These are phyloP conservation scores for Calyptomena viridis DNA, from an alignment of 2,113 vertebrate species.

Conservation along the genomic window DNA sequence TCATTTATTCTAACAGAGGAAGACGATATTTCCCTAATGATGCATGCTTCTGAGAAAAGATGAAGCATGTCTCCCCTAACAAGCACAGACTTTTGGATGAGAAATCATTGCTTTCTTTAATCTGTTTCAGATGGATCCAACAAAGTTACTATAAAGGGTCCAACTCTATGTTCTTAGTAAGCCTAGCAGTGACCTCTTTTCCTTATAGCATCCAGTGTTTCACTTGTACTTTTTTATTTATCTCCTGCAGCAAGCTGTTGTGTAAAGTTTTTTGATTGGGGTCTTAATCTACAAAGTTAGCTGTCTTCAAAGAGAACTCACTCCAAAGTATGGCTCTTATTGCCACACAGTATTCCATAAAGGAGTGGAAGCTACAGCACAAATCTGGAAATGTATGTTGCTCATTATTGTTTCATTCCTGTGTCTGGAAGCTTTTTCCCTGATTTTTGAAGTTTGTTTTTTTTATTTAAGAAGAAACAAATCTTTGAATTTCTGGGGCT, in stretches of 20 bases:
- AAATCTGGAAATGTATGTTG: neutral
- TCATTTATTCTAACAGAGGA: slow-evolving; percentile 11
- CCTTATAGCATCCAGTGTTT: neutral
- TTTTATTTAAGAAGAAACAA: neutral
- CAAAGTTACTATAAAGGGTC: neutral
- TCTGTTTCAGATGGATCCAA: neutral
- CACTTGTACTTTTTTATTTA: neutral
- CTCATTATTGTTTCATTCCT: neutral
- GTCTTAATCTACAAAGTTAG: neutral
- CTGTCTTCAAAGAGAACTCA: neutral
- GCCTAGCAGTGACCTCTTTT: neutral
- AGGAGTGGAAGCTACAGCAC: neutral
- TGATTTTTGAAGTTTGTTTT: neutral
- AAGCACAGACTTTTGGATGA: neutral
- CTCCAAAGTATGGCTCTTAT: neutral
- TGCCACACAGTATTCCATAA: accelerated
- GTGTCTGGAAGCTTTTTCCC: neutral
- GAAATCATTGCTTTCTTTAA: slow-evolving; percentile 9
- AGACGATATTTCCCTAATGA: neutral
- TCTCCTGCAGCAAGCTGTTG: neutral
- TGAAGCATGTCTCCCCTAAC: neutral
- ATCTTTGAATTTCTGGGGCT: neutral
- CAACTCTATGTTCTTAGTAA: neutral
- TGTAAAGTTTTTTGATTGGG: neutral
- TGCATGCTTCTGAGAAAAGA: neutral